A percentile compares a stretch with the other conserved stretches of the same genome.
Evolutionary conservation across 1,140 invertebrate species (phyloP).

Genomic region (Dendroctonus ponderosae): DNA sequence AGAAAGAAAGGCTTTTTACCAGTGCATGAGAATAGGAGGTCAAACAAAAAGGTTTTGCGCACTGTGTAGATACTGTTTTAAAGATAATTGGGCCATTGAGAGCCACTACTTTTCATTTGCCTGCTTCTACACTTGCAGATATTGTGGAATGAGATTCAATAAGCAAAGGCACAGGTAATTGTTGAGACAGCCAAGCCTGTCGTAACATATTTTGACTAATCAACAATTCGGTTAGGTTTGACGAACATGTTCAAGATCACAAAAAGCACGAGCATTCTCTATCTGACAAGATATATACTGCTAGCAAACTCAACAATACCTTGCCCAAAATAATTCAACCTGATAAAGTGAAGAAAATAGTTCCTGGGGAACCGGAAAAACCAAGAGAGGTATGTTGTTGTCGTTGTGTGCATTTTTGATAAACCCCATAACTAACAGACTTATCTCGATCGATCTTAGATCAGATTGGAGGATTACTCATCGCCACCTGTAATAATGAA

Average conservation of each 20-base stretch:
- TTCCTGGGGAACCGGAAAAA: conserved; percentile 25
- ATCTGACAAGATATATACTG: conserved; percentile 45
- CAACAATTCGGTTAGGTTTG: conserved; percentile 32
- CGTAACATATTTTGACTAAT: conserved; percentile 2
- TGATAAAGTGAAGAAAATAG: conserved; percentile 31
- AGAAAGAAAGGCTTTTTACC: conserved; percentile 42
- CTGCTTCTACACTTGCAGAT: conserved; percentile 47
- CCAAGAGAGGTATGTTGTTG: conserved; percentile 21
- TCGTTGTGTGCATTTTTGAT: background rate
- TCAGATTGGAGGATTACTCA: conserved; percentile 22
- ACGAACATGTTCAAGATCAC: conserved; percentile 45
- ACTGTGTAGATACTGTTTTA: conserved; percentile 48
- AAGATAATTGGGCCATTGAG: conserved; percentile 51
- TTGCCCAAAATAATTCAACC: conserved; percentile 39
- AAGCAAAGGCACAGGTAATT: conserved; percentile 42
- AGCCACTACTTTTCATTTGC: conserved; percentile 46
- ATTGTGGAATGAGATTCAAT: conserved; percentile 49
- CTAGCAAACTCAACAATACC: conserved; percentile 42
- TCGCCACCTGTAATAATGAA: conserved; percentile 23
- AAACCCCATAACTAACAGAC: background rate
- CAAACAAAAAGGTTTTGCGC: conserved; percentile 48
- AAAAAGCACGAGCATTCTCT: conserved; percentile 38
- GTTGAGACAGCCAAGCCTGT: background rate
- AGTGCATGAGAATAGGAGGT: conserved; percentile 43
- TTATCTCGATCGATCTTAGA: conserved; percentile 16